Conservation (phyloP, 2,113 vertebrate genomes). For the Ptilonorhynchus violaceus region DNA sequence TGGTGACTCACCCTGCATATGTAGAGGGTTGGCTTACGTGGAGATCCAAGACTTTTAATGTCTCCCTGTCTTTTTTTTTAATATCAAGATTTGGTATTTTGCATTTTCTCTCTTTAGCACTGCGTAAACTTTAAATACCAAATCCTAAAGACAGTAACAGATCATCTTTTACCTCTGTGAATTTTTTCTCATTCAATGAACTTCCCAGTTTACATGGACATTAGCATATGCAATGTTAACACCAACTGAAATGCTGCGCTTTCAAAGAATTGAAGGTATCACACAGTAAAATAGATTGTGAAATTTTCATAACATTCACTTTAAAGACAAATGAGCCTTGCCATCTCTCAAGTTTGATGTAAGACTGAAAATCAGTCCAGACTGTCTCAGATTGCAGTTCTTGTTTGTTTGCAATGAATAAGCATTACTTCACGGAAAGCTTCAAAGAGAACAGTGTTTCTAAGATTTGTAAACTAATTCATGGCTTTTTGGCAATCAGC, state of each 20-base stretch:
- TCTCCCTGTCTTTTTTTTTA: not conserved
- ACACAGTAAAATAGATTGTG: not conserved
- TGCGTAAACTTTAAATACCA: not conserved
- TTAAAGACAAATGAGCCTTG: not conserved
- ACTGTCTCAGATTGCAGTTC: not conserved
- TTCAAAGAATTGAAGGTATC: not conserved
- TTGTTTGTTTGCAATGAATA: not conserved
- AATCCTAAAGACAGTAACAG: not conserved
- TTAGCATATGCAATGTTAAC: not conserved
- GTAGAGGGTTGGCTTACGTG: not conserved
- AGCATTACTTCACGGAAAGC: not conserved
- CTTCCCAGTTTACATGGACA: not conserved
- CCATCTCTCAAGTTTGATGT: not conserved
- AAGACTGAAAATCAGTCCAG: not conserved
- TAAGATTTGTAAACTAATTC: not conserved
- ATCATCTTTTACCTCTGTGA: not conserved
- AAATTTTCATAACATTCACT: not conserved
- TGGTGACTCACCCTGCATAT: slow-evolving; percentile 7
- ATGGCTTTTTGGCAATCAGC: not conserved
- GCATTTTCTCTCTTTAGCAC: not conserved
- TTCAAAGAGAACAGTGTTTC: not conserved
- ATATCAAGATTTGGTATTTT: not conserved
- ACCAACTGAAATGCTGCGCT: not conserved
- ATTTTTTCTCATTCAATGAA: not conserved
- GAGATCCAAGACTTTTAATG: not conserved